A percentile compares a stretch with the other conserved stretches of the same genome.
Conservation (phyloP, 1,140 invertebrate genomes). For the Cepaea nemoralis region DNA sequence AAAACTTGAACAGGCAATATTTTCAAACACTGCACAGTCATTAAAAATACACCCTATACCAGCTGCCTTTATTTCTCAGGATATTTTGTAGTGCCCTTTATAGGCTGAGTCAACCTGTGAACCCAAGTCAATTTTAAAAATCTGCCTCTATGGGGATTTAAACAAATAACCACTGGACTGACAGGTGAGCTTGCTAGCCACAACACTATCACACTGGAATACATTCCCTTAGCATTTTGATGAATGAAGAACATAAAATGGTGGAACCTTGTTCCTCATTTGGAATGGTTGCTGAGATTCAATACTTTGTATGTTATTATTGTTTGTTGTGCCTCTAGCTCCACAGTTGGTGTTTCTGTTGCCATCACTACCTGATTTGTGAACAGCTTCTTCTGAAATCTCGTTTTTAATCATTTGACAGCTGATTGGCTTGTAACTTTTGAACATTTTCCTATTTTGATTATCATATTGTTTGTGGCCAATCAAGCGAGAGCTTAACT, state of each 20-base stretch:
- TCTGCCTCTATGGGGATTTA: too few relatives aligned
- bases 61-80: too few relatives aligned
- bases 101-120: too few relatives aligned
- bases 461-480: neutral
- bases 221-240: slow-evolving; percentile 29
- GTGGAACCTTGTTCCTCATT: neutral
- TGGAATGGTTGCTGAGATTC: neutral
- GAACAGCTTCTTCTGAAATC: neutral
- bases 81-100: too few relatives aligned
- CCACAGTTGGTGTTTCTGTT: neutral
- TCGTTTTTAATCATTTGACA: neutral
- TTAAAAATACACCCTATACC: too few relatives aligned
- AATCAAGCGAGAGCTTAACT: neutral
- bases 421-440: slow-evolving; percentile 1
- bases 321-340: neutral
- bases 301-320: neutral
- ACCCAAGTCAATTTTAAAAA: too few relatives aligned
- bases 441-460: slow-evolving; percentile 6
- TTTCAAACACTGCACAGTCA: too few relatives aligned
- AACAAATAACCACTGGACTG: too few relatives aligned
- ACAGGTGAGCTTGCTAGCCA: too few relatives aligned
- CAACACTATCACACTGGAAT: too few relatives aligned
- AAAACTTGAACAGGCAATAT: too few relatives aligned
- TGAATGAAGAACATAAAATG: slow-evolving; percentile 11
- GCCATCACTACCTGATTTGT: neutral